Conservation (phyloP, 35 echinoderm and acorn worm species). For the Apostichopus japonicus region DNA sequence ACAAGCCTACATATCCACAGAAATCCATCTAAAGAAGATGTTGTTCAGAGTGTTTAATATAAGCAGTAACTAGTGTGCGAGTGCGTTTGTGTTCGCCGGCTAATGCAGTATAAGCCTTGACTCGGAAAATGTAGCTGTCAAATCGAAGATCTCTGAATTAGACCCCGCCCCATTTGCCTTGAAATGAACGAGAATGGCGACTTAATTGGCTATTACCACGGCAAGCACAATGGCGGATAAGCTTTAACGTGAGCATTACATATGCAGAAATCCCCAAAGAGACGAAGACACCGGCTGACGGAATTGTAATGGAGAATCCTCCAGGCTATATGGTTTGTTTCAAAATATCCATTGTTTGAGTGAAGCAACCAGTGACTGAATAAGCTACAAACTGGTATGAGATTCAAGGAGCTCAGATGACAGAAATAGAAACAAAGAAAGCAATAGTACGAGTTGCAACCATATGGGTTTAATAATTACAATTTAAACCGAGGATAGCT, state of each 20-base stretch:
- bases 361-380: background rate
- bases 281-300: background rate
- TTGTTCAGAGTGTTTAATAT: constrained; percentile 42
- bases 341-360: background rate
- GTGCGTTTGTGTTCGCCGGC: constrained; percentile 35
- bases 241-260: constrained; percentile 30
- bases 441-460: background rate
- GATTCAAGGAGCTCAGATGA: background rate
- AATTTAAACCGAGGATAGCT: background rate
- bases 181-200: constrained; percentile 46
- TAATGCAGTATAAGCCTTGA: constrained; percentile 53
- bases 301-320: constrained; percentile 35
- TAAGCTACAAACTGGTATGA: background rate
- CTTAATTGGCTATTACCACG: constrained; percentile 59
- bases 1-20: constrained; percentile 47
- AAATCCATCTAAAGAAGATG: constrained; percentile 46
- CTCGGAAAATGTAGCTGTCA: constrained; percentile 43
- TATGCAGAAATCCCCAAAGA: constrained; percentile 47
- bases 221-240: constrained; percentile 45
- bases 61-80: constrained; percentile 27
- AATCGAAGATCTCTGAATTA: constrained; percentile 38
- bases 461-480: background rate
- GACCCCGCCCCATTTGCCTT: constrained; percentile 48
- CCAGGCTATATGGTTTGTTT: background rate
- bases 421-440: background rate